Evolutionary conservation across 2,888 invertebrate genomes (phyloP).

Genomic region (Diloba caeruleocephala): DNA sequence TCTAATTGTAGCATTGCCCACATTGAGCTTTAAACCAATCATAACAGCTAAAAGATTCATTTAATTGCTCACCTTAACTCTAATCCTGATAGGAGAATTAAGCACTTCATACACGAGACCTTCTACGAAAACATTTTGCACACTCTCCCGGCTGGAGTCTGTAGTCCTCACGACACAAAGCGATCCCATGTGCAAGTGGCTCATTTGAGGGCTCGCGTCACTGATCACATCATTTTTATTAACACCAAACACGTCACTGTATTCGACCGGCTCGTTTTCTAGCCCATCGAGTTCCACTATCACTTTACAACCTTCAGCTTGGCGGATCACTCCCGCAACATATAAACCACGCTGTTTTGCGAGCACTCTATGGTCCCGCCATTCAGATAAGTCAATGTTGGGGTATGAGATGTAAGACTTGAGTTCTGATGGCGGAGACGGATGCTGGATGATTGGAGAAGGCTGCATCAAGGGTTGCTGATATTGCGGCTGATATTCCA

Average conservation of each 20-base stretch:
- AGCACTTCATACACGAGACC: conserved; percentile 92
- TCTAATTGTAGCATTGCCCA: conserved; percentile 5
- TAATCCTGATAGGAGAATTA: conserved; percentile 83
- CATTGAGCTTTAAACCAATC: neutral
- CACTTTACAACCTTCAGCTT: conserved; percentile 92
- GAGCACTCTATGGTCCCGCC: conserved; percentile 97
- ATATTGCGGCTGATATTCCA: conserved; percentile 73
- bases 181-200: conserved; percentile 94
- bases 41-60: conserved; percentile 6
- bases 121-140: conserved; percentile 94
- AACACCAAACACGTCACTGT: conserved; percentile 93
- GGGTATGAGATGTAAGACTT: conserved; percentile 87
- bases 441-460: conserved; percentile 79
- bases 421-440: conserved; percentile 89
- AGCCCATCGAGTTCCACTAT: conserved; percentile 95
- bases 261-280: conserved; percentile 91
- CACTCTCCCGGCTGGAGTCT: conserved; percentile 88
- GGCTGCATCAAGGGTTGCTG: conserved; percentile 75
- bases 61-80: conserved; percentile 80
- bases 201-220: conserved; percentile 96
- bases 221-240: conserved; percentile 96
- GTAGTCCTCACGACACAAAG: conserved; percentile 94
- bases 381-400: conserved; percentile 96
- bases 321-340: conserved; percentile 96
- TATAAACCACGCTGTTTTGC: conserved; percentile 95